Conservation (phyloP, 2,888 invertebrate species). For the Yponomeuta plumbellus region DNA sequence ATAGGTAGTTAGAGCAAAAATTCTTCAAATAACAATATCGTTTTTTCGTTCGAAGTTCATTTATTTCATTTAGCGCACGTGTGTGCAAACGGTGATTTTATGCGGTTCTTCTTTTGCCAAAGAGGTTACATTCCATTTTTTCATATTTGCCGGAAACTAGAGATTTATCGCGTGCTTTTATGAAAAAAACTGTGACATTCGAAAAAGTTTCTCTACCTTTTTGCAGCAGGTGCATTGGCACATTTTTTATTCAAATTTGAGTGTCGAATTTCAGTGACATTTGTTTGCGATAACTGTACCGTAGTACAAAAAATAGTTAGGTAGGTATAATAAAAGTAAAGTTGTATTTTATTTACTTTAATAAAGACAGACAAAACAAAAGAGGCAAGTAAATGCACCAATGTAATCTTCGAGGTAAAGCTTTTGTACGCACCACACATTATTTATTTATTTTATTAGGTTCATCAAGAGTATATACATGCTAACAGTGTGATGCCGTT, state of each 20-base stretch:
- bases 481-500: too few relatives aligned
- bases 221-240: conserved; percentile 9
- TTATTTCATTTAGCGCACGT: conserved; percentile 53
- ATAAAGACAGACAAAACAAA: too few relatives aligned
- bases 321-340: too few relatives aligned
- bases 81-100: conserved; percentile 57
- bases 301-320: too few relatives aligned
- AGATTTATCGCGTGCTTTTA: conserved; percentile 43
- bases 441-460: too few relatives aligned
- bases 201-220: neutral
- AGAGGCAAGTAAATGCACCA: too few relatives aligned
- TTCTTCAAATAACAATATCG: too few relatives aligned
- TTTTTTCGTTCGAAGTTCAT: neutral
- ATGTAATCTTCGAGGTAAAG: too few relatives aligned
- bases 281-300: neutral
- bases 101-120: conserved; percentile 65
- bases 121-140: conserved; percentile 26
- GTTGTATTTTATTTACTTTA: too few relatives aligned
- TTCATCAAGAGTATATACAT: too few relatives aligned
- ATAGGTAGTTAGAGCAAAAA: too few relatives aligned
- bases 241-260: neutral
- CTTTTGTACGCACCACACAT: too few relatives aligned
- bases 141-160: conserved; percentile 57
- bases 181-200: conserved; percentile 34
- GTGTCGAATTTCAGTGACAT: neutral